Evolutionary conservation across 2,888 invertebrate species (phyloP).

Genomic region (Anaspis maculata): DNA sequence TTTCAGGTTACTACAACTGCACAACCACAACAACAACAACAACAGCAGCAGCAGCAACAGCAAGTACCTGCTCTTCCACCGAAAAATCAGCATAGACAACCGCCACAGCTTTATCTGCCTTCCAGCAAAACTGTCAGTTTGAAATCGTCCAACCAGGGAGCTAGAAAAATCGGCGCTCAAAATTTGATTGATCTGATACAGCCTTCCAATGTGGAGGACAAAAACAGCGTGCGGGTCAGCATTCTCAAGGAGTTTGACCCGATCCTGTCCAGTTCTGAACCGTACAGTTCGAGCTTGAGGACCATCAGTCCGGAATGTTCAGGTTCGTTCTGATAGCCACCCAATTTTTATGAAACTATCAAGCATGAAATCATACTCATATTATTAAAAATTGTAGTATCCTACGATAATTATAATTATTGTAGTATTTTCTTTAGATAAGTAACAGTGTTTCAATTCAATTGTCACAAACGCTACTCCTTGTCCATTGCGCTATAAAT

Average conservation of each 20-base stretch:
- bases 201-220: slow-evolving; percentile 46
- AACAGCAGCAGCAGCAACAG: too few species aligned
- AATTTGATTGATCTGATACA: slow-evolving; percentile 38
- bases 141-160: neutral
- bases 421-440: slow-evolving; percentile 2
- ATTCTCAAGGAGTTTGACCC: slow-evolving; percentile 86
- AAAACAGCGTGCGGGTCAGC: slow-evolving; percentile 52
- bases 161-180: neutral
- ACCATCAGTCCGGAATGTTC: slow-evolving; percentile 43
- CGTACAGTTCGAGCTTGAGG: slow-evolving; percentile 19
- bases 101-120: slow-evolving; percentile 28
- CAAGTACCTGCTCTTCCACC: slow-evolving; percentile 36
- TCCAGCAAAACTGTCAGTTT: slow-evolving; percentile 17
- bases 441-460: too few species aligned
- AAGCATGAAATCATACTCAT: neutral
- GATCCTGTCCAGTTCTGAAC: slow-evolving; percentile 55
- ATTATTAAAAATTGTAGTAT: neutral
- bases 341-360: neutral
- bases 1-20: too few species aligned
- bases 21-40: too few species aligned
- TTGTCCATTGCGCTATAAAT: too few species aligned
- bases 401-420: slow-evolving; percentile 1
- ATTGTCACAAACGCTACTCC: too few species aligned
- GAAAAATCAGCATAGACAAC: slow-evolving; percentile 34
- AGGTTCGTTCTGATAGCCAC: slow-evolving; percentile 43